Percentiles rank a stretch among this genome's conserved stretches.
These are phyloP conservation scores for Oncorhynchus mykiss DNA, from an alignment of 2,113 vertebrate species.

Conservation along the genomic window DNA sequence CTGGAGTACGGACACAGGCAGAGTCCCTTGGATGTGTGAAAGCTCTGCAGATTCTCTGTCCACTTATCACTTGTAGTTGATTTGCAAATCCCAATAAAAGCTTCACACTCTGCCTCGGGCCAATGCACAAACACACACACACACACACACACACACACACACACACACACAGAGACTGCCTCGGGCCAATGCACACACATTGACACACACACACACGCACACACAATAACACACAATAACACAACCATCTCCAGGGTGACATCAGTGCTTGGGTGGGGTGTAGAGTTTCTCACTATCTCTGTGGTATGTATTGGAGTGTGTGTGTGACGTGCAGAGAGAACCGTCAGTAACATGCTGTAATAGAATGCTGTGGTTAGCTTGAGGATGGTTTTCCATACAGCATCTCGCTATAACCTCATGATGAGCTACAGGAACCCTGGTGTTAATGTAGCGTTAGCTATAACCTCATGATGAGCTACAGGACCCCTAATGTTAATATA, in stretches of 20 bases:
- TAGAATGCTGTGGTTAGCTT: conserved; percentile 36
- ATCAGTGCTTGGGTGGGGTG: conserved; percentile 48
- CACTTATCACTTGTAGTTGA: conserved; percentile 53
- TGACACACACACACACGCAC: not conserved
- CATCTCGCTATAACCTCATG: conserved; percentile 26
- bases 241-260: conserved; percentile 16
- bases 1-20: conserved; percentile 36
- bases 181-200: not conserved
- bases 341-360: conserved; percentile 51
- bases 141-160: conserved; percentile 10
- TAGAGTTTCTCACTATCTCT: conserved; percentile 58
- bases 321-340: conserved; percentile 36
- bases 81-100: conserved; percentile 61
- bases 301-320: conserved; percentile 58
- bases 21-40: conserved; percentile 53
- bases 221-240: conserved; percentile 13
- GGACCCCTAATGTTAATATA: no score
- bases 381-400: conserved; percentile 30
- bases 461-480: no score
- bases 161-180: conserved; percentile 14
- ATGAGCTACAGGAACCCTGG: not conserved
- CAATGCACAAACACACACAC: conserved; percentile 5
- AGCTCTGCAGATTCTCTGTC: conserved; percentile 47
- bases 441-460: not conserved
- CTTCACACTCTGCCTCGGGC: conserved; percentile 11